Percentiles rank a stretch among this genome's conserved stretches.
These are phyloP conservation scores for Ditula angustiorana DNA, from an alignment of 2,888 invertebrate species.

Conservation along the genomic window DNA sequence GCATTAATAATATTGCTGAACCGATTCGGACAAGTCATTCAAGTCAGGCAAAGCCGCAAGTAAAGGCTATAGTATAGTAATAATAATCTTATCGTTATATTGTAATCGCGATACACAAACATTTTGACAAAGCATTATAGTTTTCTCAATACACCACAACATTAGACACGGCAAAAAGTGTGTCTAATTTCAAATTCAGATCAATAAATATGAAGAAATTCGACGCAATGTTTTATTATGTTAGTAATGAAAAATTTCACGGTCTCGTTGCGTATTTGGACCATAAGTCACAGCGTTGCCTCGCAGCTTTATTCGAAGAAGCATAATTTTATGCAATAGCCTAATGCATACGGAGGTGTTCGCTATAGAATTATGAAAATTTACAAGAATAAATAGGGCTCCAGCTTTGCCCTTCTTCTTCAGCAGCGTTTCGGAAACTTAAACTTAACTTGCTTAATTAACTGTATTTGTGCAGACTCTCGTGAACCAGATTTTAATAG, in stretches of 20 bases:
- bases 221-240: conserved; percentile 15
- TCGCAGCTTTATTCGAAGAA: background rate
- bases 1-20: too few relatives aligned
- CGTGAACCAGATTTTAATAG: too few relatives aligned
- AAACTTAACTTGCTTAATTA: background rate
- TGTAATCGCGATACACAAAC: background rate
- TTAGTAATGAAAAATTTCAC: conserved; percentile 29
- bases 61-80: background rate
- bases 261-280: conserved; percentile 16
- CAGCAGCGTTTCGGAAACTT: too few relatives aligned
- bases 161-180: conserved; percentile 21
- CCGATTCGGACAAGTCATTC: too few relatives aligned
- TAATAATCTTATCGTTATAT: background rate
- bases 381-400: too few relatives aligned
- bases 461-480: too few relatives aligned
- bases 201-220: conserved; percentile 27
- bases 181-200: conserved; percentile 30
- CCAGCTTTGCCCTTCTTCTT: too few relatives aligned
- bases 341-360: background rate
- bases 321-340: background rate
- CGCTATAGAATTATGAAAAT: background rate
- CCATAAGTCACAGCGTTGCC: conserved; percentile 12
- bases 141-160: conserved; percentile 9
- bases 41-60: too few relatives aligned
- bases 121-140: too few relatives aligned